Evolutionary conservation across 2,888 invertebrate genomes (phyloP), one percentile per base, ranked within the genome.

Genomic region (Amblyteles armatorius): DNA sequence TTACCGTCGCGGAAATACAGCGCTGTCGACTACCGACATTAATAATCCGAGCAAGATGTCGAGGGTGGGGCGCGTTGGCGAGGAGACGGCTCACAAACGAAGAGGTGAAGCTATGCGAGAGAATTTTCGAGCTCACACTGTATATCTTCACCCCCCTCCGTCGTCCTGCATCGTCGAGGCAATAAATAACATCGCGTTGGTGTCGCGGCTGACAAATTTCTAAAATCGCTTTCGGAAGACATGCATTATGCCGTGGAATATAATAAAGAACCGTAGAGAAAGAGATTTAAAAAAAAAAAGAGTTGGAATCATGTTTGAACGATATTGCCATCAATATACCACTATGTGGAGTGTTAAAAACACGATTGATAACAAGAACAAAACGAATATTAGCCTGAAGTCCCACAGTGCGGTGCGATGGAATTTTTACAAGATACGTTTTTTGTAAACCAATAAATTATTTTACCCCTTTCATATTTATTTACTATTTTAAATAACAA

Each of bases 151-250:
- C 7, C 65, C n/a, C 19, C 6, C 44, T 63, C 22, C 71, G 33
- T 19, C 55, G 36, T 40, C 65, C 11, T 71, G 44, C 29, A 50
- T 55, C 74, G 69, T 74, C 33, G 29, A 50, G 68, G 77, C 69
- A 76, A 85, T 85, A 85, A 85, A 85, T 85, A 83, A 79, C 85
- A 36, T 67, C 80, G 71, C 80, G 78, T 80, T 69, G 77, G 76
- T 80, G 67, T 73, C 80, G 74, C 79, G 83, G 68, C 80, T 79
- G 83, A 85, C 85, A 85, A 83, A 85, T 85, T 83, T 85, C 85
- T 80, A 85, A 80, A 83, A 85, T 85, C 83, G 79, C 79, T 80
- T 83, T 78, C 55, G 78, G 72, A 82, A 72, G 77, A 77, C 82
- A 82, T 73, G 83, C 81, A 84, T 83, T 79, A 69, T 48, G 44